phyloP scores from a whole-genome alignment of 1,140 invertebrate genomes.

The Solenopsis invicta region DNA sequence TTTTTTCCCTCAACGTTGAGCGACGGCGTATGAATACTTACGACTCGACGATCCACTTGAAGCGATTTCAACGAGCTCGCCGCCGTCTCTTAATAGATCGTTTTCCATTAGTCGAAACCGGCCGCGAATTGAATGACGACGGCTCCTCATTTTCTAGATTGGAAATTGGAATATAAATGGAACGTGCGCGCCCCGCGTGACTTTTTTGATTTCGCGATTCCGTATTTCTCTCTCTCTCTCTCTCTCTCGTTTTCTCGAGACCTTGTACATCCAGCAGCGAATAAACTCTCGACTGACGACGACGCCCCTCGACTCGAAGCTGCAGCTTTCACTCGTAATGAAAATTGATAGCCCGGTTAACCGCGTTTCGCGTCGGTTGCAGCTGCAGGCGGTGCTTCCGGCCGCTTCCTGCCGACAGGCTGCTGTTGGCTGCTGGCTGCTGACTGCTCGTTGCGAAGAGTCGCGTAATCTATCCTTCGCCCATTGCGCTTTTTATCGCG shows the following conservation, averaged over 20 bases:
- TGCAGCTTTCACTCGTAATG: conserved; percentile 75
- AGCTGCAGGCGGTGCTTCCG: conserved; percentile 66
- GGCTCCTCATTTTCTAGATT: conserved; percentile 4
- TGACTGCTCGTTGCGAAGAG: conserved; percentile 59
- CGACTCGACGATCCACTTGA: neutral
- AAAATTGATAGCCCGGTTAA: conserved; percentile 76
- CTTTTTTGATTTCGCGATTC: neutral
- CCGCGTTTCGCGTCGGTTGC: conserved; percentile 73
- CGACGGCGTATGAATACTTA: conserved; percentile 35
- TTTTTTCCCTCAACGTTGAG: neutral
- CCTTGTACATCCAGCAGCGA: conserved; percentile 42
- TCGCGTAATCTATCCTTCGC: conserved; percentile 59
- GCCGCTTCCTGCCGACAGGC: conserved; percentile 60
- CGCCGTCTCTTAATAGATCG: conserved; percentile 17
- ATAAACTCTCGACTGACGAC: conserved; percentile 47
- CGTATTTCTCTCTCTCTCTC: neutral
- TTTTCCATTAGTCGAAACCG: conserved; percentile 30
- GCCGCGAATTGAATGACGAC: conserved; percentile 11
- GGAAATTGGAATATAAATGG: conserved; percentile 50
- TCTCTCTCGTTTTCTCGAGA: neutral
- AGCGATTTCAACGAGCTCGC: conserved; percentile 24
- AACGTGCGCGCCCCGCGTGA: neutral
- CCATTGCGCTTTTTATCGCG: conserved; percentile 48
- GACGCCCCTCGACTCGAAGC: conserved; percentile 48
- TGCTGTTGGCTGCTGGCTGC: conserved; percentile 67